Percentiles rank a stretch among this genome's conserved stretches.
phyloP scores from a whole-genome alignment of 2,113 vertebrate species.

The Leiothrix lutea region DNA sequence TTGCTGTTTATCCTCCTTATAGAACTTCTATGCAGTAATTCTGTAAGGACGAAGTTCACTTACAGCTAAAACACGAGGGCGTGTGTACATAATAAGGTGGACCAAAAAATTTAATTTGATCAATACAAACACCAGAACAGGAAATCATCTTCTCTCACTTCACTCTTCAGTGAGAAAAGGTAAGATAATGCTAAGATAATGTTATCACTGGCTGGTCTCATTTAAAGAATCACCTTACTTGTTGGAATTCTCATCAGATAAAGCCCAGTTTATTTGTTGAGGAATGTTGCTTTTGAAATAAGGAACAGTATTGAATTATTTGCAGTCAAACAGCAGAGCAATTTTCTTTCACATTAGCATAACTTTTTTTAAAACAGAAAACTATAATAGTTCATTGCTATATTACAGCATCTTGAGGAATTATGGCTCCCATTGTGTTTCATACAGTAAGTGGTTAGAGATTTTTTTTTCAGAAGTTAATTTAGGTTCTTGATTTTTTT shows the following conservation, averaged over 20 bases:
- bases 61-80: neutral
- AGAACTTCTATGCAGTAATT: neutral
- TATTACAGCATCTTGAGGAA: neutral
- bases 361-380: neutral
- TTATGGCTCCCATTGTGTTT: neutral
- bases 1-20: neutral
- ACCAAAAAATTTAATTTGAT: constrained; percentile 6
- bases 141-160: constrained; percentile 5
- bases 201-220: neutral
- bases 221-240: neutral
- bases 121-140: neutral
- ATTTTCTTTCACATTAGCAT: neutral
- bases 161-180: neutral
- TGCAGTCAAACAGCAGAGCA: neutral
- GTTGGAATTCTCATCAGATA: constrained; percentile 2
- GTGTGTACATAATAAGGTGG: neutral
- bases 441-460: neutral
- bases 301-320: neutral
- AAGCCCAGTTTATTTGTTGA: neutral
- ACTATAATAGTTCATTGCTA: neutral
- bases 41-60: neutral
- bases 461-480: neutral
- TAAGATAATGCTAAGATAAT: neutral
- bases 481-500: neutral
- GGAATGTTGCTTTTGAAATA: neutral